phyloP scores from a whole-genome alignment of 2,797 vertebrate genomes.

The Delichon dasypus region DNA sequence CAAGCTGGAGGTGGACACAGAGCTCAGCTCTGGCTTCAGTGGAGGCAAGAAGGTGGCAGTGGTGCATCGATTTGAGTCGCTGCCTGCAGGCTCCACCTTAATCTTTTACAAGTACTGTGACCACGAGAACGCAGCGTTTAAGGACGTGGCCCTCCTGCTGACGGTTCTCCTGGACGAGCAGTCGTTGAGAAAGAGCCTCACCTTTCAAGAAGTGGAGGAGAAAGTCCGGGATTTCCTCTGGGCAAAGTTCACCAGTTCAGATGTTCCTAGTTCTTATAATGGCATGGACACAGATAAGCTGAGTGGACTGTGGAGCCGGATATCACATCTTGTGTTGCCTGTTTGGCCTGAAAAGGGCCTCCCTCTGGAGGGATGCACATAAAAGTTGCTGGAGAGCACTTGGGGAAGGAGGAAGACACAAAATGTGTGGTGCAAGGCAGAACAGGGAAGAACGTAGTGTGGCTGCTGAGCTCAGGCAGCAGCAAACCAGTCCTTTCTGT shows the following conservation, averaged over 20 bases:
- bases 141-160: slow-evolving; percentile 85
- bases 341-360: slow-evolving; percentile 79
- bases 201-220: slow-evolving; percentile 83
- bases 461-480: slow-evolving; percentile 11
- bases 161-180: slow-evolving; percentile 84
- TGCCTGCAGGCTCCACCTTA: slow-evolving; percentile 89
- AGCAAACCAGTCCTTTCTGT: not conserved
- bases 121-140: slow-evolving; percentile 90
- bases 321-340: slow-evolving; percentile 90
- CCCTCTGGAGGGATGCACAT: slow-evolving; percentile 65
- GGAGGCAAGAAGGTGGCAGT: slow-evolving; percentile 76
- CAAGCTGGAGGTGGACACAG: slow-evolving; percentile 84
- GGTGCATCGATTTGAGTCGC: slow-evolving; percentile 82
- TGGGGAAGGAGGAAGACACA: not conserved
- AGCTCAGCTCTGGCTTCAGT: slow-evolving; percentile 75
- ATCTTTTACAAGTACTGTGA: slow-evolving; percentile 99
- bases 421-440: not conserved
- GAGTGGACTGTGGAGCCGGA: slow-evolving; percentile 93
- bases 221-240: slow-evolving; percentile 85
- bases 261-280: slow-evolving; percentile 63
- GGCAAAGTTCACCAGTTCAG: slow-evolving; percentile 76
- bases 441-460: not conserved
- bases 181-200: slow-evolving; percentile 65
- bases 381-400: not conserved
- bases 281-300: slow-evolving; percentile 88